Evolutionary conservation across 2,888 invertebrate genomes (phyloP).

Genomic region (Tubulanus polymorphus): DNA sequence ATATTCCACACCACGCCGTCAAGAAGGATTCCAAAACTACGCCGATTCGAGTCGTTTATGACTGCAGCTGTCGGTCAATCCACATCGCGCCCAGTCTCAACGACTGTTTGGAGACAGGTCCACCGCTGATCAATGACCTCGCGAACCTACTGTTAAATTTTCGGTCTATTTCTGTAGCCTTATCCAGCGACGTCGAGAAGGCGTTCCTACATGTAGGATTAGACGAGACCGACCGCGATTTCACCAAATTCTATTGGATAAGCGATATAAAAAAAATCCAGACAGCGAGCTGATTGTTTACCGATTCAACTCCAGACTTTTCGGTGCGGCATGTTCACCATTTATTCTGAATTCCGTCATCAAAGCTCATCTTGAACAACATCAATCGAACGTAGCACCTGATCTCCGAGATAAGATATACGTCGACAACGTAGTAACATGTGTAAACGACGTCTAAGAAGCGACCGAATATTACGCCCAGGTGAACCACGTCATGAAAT

Average conservation of each 20-base stretch:
- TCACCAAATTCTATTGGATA: constrained; percentile 18
- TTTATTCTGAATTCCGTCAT: constrained; percentile 17
- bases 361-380: constrained; percentile 12
- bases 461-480: constrained; percentile 8
- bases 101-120: constrained; percentile 16
- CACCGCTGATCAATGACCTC: constrained; percentile 19
- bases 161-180: constrained; percentile 10
- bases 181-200: constrained; percentile 2
- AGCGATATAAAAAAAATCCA: constrained; percentile 12
- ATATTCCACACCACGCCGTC: constrained; percentile 20
- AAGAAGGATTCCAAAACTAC: constrained; percentile 19
- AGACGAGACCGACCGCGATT: constrained; percentile 13
- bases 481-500: too few species aligned
- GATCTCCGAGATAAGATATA: constrained; percentile 12
- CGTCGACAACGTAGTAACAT: constrained; percentile 14
- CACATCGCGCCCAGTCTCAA: constrained; percentile 16
- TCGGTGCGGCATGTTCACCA: constrained; percentile 7
- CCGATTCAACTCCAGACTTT: constrained; percentile 14
- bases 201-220: constrained; percentile 15
- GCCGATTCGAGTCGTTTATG: constrained; percentile 18
- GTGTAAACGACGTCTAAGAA: constrained; percentile 4
- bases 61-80: constrained; percentile 13
- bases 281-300: constrained; percentile 9
- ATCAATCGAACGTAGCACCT: background rate
- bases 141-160: constrained; percentile 17